Evolutionary conservation across 2,113 vertebrate genomes (phyloP), one percentile per base, ranked within the genome.

Genomic region (Sinocyclocheilus rhinocerous): DNA sequence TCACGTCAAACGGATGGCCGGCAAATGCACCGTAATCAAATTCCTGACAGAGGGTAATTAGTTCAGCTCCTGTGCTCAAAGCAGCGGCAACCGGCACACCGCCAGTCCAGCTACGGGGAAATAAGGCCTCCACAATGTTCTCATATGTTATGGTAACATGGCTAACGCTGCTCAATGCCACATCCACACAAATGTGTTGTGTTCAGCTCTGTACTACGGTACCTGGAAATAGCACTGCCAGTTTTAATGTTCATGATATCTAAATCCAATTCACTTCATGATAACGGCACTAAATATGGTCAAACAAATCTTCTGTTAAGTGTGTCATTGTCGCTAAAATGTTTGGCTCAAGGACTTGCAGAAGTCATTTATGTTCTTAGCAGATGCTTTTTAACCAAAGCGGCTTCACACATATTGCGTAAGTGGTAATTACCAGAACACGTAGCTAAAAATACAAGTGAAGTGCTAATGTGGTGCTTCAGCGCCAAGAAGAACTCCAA

Each of bases 301-400:
- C 89, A 85, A 45, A 85, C 75, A 73, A 11, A 48, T 89, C 76
- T 90, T 82, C 81, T 91, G 93, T 92, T 92, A 93, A 94, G 91
- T 87, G 89, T 89, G 90, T 90, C 87, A 90, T 88, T 88, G 88
- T 85, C 83, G 88, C 89, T 91, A 88, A 89, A 87, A 84, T 52
- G 88, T 76, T 85, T 76, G 24, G 12, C 75, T 76, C 61, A 55
- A 39, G 22, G 55, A 26, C 82, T 36, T 84, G 13, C 67, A 26
- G n/a, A 84, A 50, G 36, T 50, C 42, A 69, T 63, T 50, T 16
- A 13, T 24, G 12, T 26, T 85, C 39, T 85, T 26, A 76, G 65
- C 29, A 69, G 52, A 48, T 48, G 29, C 52, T 83, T 15, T 72
- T 73, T 85, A 18, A 63, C 75, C 33, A 29, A 69, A 65, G 48